These are phyloP conservation scores for Picus viridis DNA, from an alignment of 2,797 vertebrate genomes.

Conservation along the genomic window DNA sequence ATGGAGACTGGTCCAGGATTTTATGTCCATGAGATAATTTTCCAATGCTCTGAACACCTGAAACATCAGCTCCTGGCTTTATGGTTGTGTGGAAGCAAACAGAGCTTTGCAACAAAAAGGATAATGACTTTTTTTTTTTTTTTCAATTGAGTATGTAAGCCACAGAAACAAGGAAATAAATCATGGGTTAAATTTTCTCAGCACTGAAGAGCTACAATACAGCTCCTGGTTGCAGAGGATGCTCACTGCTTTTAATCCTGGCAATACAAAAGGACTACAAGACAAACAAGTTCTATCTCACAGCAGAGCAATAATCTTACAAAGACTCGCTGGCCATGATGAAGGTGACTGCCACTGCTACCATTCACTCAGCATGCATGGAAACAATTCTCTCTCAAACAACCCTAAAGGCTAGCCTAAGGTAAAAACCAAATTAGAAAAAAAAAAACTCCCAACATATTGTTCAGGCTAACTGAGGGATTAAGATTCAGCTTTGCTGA, in stretches of 20 bases:
- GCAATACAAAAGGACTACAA: neutral
- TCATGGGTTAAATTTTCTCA: neutral
- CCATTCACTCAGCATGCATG: neutral
- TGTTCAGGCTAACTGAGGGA: neutral
- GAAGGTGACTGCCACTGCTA: neutral
- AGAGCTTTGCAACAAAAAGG: neutral
- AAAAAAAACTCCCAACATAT: no score
- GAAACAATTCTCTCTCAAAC: neutral
- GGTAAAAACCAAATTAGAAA: neutral
- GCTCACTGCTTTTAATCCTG: neutral
- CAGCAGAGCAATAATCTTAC: neutral
- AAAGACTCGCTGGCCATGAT: neutral
- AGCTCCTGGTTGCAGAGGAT: neutral
- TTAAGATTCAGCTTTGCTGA: neutral
- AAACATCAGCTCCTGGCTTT: neutral
- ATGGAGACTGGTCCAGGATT: neutral
- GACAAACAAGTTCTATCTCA: neutral
- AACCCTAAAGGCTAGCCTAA: neutral
- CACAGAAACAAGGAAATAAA: neutral
- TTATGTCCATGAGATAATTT: neutral
- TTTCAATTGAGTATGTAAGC: neutral
- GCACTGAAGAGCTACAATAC: neutral
- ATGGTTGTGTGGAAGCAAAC: neutral
- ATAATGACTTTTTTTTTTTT: neutral
- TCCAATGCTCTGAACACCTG: neutral